These are phyloP conservation scores for Timema cristinae DNA, from an alignment of 2,888 invertebrate species.

Conservation along the genomic window DNA sequence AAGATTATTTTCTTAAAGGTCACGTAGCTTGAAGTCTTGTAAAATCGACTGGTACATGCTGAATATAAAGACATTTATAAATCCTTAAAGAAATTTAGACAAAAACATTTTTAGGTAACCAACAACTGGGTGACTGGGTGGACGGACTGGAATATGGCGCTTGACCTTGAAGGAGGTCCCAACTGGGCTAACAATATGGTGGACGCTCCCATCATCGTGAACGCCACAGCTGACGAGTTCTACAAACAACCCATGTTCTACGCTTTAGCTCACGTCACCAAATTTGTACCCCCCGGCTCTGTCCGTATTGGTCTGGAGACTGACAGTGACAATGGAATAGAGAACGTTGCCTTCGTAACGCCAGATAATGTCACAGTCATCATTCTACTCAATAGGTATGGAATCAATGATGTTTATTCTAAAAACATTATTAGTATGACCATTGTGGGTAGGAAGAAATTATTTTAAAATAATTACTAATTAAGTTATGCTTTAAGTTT, in stretches of 20 bases:
- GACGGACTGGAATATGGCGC: too few relatives aligned
- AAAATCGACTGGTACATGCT: too few relatives aligned
- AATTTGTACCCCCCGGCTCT: conserved; percentile 65
- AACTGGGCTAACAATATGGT: conserved; percentile 51
- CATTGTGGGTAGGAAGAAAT: too few relatives aligned
- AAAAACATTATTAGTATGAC: too few relatives aligned
- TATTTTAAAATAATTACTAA: too few relatives aligned
- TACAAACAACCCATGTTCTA: conserved; percentile 90
- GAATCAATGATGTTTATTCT: too few relatives aligned
- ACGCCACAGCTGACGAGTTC: conserved; percentile 61
- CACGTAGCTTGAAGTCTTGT: too few relatives aligned
- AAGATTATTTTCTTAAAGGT: too few relatives aligned
- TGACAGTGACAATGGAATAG: background rate
- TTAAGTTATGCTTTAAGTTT: too few relatives aligned
- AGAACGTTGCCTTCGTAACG: background rate
- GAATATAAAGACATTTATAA: too few relatives aligned
- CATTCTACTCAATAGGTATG: background rate
- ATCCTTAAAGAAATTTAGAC: too few relatives aligned
- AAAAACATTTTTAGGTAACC: background rate
- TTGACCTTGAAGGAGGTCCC: conserved; percentile 50
- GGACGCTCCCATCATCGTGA: conserved; percentile 56
- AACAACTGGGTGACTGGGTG: too few relatives aligned
- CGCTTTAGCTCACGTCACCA: conserved; percentile 74
- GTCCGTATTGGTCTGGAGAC: conserved; percentile 41
- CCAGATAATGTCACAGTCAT: conserved; percentile 7